phyloP scores from a whole-genome alignment of 2,797 vertebrate genomes.

The Hirundo rustica region DNA sequence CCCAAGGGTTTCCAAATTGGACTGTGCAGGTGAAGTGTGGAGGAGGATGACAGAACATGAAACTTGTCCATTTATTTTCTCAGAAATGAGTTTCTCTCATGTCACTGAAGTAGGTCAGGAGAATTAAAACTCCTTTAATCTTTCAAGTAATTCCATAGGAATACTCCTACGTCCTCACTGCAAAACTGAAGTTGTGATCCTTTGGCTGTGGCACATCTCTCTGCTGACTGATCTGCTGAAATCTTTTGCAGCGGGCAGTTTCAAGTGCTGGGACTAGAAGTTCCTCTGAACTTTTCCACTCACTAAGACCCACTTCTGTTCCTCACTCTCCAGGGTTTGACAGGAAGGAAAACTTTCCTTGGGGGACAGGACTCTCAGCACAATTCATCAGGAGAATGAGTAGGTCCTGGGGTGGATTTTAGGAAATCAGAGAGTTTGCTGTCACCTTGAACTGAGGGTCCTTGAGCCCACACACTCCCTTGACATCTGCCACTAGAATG shows the following conservation, averaged over 20 bases:
- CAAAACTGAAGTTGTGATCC: not conserved
- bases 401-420: not conserved
- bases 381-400: not conserved
- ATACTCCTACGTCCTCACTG: not conserved
- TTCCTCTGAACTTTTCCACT: not conserved
- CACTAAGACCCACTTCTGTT: not conserved
- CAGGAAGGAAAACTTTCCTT: not conserved
- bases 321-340: not conserved
- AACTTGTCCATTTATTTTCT: not conserved
- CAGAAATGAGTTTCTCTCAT: rapidly evolving
- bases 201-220: not conserved
- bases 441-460: not conserved
- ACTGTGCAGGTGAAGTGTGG: rapidly evolving
- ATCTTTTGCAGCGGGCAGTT: not conserved
- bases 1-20: not conserved
- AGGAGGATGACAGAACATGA: not conserved
- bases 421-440: not conserved
- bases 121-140: not conserved
- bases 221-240: not conserved
- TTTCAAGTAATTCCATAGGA: not conserved
- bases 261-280: not conserved
- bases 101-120: not conserved
- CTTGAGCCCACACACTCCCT: not conserved
- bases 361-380: not conserved
- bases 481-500: too few relatives aligned